Base-by-base conservation (phyloP, 2,113 vertebrate genomes). In the Corynorhinus townsendii region DNA sequence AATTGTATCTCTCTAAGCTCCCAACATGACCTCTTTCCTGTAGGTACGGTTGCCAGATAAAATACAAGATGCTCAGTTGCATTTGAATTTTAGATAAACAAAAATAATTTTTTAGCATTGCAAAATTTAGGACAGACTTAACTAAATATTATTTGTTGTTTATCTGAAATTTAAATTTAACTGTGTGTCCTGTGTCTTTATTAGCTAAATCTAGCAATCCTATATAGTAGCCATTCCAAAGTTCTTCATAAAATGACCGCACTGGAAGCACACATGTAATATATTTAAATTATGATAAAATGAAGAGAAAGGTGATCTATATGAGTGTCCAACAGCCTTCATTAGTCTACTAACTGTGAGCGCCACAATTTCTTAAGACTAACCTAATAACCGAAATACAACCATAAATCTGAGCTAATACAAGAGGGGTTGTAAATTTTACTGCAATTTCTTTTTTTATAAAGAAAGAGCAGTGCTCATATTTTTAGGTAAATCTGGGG, bases 81-180 rank as follows among this genome's bases (percentile, higher is more conserved):
- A 47, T 72, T 20, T 93, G 45, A 77, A 62, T 93, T 89, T 91
- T 43, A 91, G 81, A 54, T 33, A 86, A 17, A 3, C 68, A 62
- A 19, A n/a, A 83, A 87, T 54, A 81, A 40, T 64, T 89, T 81
- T 93, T 89, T 89, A 91, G 64, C 64, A 69, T 15, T 79, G 26
- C 4, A 86, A 43, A 69, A 69, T 43, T 79, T 89, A 73, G 2
- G 15, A 49, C 17, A 89, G 49, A 52, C 11, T 69, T 83, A 75
- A 43, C 28, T 83, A 49, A 77, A n/a, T 26, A 20, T 45, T 16
- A 76, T 40, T 35, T 40, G 11, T 52, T 93, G 8, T 66, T 83
- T 90, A 71, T 26, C 16, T 56, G 33, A 80, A 71, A 93, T 89
- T 93, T n/a, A 86, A 80, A 90, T 56, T 86, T 86, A 33, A 30